Conservation (phyloP, 2,888 invertebrate species). For the Phaedon cochleariae region DNA sequence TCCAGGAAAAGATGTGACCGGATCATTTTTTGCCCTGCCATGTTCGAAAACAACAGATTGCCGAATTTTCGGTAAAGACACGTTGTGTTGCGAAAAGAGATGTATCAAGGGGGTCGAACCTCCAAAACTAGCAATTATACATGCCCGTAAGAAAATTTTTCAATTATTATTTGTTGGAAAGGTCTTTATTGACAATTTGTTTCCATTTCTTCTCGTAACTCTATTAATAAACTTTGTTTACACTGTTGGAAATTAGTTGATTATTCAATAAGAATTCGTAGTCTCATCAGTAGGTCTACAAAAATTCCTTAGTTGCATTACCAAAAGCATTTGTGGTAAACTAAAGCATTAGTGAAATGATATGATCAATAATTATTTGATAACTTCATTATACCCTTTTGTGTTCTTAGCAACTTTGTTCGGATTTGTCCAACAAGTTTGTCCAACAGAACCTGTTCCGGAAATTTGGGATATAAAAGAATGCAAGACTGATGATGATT, state of each 20-base stretch:
- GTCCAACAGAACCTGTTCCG: conserved; percentile 73
- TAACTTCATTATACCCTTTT: too few relatives aligned
- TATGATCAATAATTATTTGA: too few relatives aligned
- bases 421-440: conserved; percentile 75
- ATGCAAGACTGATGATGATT: conserved; percentile 74
- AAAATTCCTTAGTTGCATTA: too few relatives aligned
- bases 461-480: conserved; percentile 76
- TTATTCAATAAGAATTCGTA: too few relatives aligned
- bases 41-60: conserved; percentile 67
- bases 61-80: conserved; percentile 64
- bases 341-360: too few relatives aligned
- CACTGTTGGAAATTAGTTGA: too few relatives aligned
- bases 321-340: too few relatives aligned
- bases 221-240: too few relatives aligned
- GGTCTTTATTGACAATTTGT: too few relatives aligned
- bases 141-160: conserved; percentile 53
- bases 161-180: not conserved
- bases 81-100: conserved; percentile 68
- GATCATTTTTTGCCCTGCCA: conserved; percentile 58
- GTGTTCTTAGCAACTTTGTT: conserved; percentile 65
- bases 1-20: conserved; percentile 62
- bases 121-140: conserved; percentile 61
- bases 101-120: conserved; percentile 71
- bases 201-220: too few relatives aligned
- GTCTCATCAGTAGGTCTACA: too few relatives aligned